Evolutionary conservation across 2,797 vertebrate genomes (phyloP).

Genomic region (Numenius phaeopus): DNA sequence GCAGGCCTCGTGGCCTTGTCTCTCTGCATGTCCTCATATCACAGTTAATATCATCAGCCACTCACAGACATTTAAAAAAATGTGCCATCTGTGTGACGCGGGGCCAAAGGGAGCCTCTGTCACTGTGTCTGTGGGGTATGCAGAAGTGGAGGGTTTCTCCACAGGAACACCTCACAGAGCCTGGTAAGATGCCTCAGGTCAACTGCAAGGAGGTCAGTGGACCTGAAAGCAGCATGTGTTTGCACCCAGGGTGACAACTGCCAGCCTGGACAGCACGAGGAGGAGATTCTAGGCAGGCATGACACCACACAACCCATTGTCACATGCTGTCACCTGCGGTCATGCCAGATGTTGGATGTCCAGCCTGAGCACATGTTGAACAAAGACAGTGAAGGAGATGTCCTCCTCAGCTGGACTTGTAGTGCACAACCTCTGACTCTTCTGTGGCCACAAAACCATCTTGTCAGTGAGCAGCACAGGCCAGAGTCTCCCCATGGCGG

Average conservation of each 20-base stretch:
- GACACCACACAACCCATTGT: background rate
- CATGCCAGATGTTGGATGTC: fast-evolving
- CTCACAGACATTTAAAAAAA: background rate
- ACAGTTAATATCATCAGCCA: background rate
- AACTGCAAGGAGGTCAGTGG: background rate
- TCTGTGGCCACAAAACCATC: background rate
- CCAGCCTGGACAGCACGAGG: background rate
- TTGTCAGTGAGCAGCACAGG: background rate
- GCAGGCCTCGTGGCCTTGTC: background rate
- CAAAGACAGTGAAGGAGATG: background rate
- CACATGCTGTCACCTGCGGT: fast-evolving
- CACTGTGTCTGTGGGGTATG: background rate
- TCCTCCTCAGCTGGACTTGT: background rate
- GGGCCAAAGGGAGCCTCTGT: background rate
- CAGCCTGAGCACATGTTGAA: background rate
- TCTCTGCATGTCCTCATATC: background rate
- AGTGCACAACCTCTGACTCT: background rate
- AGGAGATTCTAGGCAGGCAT: background rate
- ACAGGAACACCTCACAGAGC: background rate
- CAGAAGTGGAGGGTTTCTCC: background rate
- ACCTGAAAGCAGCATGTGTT: background rate
- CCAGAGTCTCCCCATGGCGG: background rate
- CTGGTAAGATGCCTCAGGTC: background rate
- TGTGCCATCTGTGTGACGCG: background rate
- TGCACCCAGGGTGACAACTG: background rate